A percentile compares a stretch with the other conserved stretches of the same genome.
phyloP scores from a whole-genome alignment of 2,797 vertebrate genomes.

The Enteromius viviparus region DNA sequence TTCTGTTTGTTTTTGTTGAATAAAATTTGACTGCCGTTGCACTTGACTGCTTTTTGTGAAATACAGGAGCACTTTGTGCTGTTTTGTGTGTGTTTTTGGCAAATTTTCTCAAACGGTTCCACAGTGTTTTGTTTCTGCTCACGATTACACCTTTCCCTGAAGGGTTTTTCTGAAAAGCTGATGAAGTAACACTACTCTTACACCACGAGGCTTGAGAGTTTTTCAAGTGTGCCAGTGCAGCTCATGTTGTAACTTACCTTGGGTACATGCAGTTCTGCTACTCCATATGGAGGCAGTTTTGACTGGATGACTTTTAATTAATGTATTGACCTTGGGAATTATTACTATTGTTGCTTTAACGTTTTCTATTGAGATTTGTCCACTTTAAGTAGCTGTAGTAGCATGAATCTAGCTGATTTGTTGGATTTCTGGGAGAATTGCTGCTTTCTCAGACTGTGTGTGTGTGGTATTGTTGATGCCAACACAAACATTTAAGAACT shows the following conservation, averaged over 20 bases:
- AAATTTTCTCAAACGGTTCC: constrained; percentile 10
- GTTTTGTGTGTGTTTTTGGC: constrained; percentile 20
- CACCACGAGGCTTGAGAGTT: constrained; percentile 9
- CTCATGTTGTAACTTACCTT: constrained; percentile 7
- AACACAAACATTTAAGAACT: neutral
- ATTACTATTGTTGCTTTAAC: neutral
- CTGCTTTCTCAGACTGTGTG: constrained; percentile 27
- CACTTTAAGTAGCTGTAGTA: neutral
- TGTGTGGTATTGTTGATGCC: neutral
- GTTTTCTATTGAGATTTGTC: neutral
- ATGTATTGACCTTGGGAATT: neutral
- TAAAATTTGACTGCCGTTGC: constrained; percentile 5
- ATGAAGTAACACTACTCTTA: constrained; percentile 23
- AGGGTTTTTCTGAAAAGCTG: constrained; percentile 34
- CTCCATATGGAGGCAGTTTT: neutral
- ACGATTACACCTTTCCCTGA: constrained; percentile 30
- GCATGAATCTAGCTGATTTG: neutral
- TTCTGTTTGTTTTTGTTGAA: constrained; percentile 18
- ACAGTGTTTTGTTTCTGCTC: neutral
- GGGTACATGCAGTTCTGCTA: constrained; percentile 20
- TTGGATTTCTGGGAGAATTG: constrained; percentile 42
- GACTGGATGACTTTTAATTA: neutral
- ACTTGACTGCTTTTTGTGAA: neutral
- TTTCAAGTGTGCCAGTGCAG: constrained; percentile 13
- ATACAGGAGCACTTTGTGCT: neutral